phyloP scores from a whole-genome alignment of 2,888 invertebrate genomes.

The Hypena proboscidalis region DNA sequence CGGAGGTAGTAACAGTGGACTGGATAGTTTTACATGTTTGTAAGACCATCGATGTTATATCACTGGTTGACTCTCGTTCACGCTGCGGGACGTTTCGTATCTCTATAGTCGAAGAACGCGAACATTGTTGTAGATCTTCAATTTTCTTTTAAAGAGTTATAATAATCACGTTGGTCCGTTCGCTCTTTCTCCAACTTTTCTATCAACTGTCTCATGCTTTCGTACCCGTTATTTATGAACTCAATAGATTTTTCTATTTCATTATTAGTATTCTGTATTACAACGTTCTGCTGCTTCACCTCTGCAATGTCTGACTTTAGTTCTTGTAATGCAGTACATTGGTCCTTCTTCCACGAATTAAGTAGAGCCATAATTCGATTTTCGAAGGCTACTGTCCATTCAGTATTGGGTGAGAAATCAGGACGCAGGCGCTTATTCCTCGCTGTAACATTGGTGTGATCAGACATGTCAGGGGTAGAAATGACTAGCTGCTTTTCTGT shows the following conservation, averaged over 20 bases:
- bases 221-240: too few relatives aligned
- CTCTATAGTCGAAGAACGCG: neutral
- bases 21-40: neutral
- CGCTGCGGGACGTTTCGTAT: neutral
- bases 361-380: neutral
- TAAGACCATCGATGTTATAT: neutral
- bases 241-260: too few relatives aligned
- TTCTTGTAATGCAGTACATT: neutral
- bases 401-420: neutral
- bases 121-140: neutral
- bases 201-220: neutral
- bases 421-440: neutral
- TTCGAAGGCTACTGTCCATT: neutral
- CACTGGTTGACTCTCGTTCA: neutral
- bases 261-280: too few relatives aligned
- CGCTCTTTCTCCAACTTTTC: constrained; percentile 1
- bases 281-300: neutral
- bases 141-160: too few relatives aligned
- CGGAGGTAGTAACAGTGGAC: neutral
- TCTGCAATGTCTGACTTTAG: neutral
- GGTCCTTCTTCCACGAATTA: neutral
- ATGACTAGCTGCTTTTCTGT: too few relatives aligned
- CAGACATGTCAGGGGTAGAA: too few relatives aligned
- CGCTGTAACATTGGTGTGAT: too few relatives aligned
- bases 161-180: neutral